phyloP scores from a whole-genome alignment of 2,113 vertebrate species.

The Stigmatopora argus region DNA sequence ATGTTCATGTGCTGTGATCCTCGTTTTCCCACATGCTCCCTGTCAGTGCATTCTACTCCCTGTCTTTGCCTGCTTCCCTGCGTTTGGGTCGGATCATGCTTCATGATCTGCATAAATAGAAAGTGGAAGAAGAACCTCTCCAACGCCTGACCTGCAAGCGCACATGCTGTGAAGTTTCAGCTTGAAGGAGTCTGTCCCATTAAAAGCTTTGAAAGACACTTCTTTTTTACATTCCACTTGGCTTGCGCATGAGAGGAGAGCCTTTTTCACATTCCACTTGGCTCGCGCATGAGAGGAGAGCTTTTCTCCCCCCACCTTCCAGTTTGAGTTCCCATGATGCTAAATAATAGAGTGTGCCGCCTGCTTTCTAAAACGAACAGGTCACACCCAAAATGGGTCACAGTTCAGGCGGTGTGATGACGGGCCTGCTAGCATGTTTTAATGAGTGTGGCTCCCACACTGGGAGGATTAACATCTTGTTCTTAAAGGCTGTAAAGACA shows the following conservation, averaged over 20 bases:
- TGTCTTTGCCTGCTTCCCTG: no score
- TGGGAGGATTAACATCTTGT: conserved; percentile 53
- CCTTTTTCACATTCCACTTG: conserved; percentile 41
- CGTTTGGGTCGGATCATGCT: no score
- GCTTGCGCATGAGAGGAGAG: conserved; percentile 21
- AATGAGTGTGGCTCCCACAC: conserved; percentile 57
- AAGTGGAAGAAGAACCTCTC: conserved; percentile 35
- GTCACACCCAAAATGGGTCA: conserved; percentile 62
- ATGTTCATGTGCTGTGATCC: no score
- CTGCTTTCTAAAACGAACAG: conserved; percentile 43
- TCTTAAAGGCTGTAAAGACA: conserved; percentile 26
- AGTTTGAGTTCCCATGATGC: conserved; percentile 55
- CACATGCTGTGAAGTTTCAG: conserved; percentile 7
- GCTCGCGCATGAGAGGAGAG: conserved; percentile 21
- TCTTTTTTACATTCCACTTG: conserved; percentile 40
- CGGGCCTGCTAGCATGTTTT: conserved; percentile 42
- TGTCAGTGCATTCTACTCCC: no score
- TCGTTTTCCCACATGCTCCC: no score
- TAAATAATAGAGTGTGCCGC: conserved; percentile 45
- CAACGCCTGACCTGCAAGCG: conserved; percentile 14
- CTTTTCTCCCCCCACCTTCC: conserved; percentile 13
- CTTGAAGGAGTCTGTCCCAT: conserved; percentile 29
- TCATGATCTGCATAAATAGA: not conserved
- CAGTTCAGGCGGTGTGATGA: conserved; percentile 47
- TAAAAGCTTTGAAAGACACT: conserved; percentile 37